Percentiles rank a stretch among this genome's conserved stretches.
Conservation (phyloP, 2,888 invertebrate species). For the Eupithecia inturbata region DNA sequence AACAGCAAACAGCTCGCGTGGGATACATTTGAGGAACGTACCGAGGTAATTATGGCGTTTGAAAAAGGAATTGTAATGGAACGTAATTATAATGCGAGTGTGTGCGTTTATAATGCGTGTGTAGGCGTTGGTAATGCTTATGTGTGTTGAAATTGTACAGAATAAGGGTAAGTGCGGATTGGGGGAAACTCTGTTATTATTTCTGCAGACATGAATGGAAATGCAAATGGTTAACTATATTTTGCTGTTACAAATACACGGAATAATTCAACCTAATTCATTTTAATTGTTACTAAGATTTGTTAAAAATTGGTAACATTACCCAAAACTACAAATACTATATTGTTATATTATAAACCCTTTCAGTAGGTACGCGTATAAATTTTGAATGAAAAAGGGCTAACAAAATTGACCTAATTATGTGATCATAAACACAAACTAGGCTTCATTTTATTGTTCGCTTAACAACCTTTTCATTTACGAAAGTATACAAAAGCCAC, state of each 20-base stretch:
- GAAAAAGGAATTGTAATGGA: conserved; percentile 72
- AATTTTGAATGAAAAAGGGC: background rate
- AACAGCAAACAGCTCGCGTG: conserved; percentile 47
- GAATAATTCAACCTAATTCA: background rate
- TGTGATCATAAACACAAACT: conserved; percentile 17
- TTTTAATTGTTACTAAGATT: background rate
- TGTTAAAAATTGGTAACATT: background rate
- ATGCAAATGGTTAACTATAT: conserved; percentile 30
- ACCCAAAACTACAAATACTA: background rate
- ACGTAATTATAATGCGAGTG: conserved; percentile 60
- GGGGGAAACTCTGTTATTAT: conserved; percentile 45
- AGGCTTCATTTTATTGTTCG: conserved; percentile 22
- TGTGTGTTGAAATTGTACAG: conserved; percentile 42
- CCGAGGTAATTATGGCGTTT: conserved; percentile 67
- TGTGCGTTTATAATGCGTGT: conserved; percentile 44
- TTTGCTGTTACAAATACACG: conserved; percentile 3
- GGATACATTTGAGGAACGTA: conserved; percentile 58
- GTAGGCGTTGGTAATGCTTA: conserved; percentile 24
- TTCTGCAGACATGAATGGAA: conserved; percentile 36
- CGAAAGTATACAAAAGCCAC: conserved; percentile 44
- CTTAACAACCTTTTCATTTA: conserved; percentile 32
- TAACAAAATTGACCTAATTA: conserved; percentile 14
- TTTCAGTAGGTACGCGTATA: background rate
- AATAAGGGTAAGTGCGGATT: conserved; percentile 52
- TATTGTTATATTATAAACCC: background rate